Evolutionary conservation across 2,797 vertebrate genomes (phyloP).

Genomic region (Tinamus major): DNA sequence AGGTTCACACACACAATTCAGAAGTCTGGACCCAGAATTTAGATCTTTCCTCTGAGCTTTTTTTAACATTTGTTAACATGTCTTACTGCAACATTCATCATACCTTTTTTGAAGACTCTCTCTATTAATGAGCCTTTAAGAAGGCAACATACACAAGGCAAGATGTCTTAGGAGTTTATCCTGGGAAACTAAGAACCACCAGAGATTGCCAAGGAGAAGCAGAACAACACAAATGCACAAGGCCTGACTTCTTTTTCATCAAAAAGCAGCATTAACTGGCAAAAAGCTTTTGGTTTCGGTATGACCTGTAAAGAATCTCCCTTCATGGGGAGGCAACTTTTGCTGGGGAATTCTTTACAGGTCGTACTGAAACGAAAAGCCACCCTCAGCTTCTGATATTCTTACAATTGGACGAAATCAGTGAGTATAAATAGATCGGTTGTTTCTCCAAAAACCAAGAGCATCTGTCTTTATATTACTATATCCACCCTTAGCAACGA

Average conservation of each 20-base stretch:
- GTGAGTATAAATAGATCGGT: not conserved
- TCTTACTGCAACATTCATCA: not conserved
- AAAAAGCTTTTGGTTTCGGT: not conserved
- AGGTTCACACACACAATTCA: not conserved
- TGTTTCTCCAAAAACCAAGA: conserved; percentile 10
- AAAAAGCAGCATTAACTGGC: not conserved
- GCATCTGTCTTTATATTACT: not conserved
- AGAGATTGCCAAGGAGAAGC: not conserved
- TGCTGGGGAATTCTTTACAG: not conserved
- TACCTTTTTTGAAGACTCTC: not conserved
- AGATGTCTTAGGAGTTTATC: not conserved
- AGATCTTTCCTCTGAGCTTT: not conserved
- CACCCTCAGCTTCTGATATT: not conserved
- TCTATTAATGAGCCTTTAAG: not conserved
- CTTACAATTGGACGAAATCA: rapidly evolving
- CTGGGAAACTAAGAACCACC: not conserved
- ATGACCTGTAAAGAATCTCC: too few relatives aligned
- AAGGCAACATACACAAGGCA: not conserved
- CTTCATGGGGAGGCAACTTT: too few relatives aligned
- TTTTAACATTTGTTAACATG: too few relatives aligned
- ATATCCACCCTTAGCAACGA: conserved; percentile 44
- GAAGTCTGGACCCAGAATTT: not conserved
- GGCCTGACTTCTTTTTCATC: not conserved
- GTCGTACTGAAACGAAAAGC: not conserved
- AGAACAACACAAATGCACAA: not conserved